Evolutionary conservation across 1,140 invertebrate genomes (phyloP), one percentile per base, ranked within the genome.

Genomic region (Drosophila yakuba): DNA sequence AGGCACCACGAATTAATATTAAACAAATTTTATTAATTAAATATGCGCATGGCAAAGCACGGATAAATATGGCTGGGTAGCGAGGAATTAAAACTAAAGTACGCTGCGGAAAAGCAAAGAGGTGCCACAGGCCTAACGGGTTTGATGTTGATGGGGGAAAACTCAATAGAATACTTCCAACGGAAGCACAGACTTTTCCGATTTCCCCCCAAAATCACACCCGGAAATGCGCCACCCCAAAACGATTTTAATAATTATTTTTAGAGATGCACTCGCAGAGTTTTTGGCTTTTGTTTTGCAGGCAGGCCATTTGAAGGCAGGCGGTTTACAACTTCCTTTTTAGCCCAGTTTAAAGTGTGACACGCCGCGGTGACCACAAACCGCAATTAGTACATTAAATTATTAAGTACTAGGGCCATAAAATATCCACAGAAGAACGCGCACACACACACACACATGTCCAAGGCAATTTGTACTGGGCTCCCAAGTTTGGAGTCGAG

Each of bases 351-450:
- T 72, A 75, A 88, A 82, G 59, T 67, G 35, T 39, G 73, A 56
- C 78, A 76, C 44, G 55, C 57, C 8, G 23, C 52, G 56, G 45
- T 75, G 61, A 66, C 68, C 77, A 64, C 61, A 59, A 78, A 83
- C 83, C 83, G 84, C 83, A 88, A 86, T 89, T 88, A 88, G 84
- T 76, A 61, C 75, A 73, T 67, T 48, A 79, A 88, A 79, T 83
- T 69, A 86, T 73, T 77, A 86, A 88, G 75, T 88, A 83, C 83
- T 83, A 73, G 78, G 80, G 41, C 62, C 52, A 72, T 72, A 71
- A 59, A 51, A 76, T 63, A 63, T 62, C 66, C 64, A 78, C 17
- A 39, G 11, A 32, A n/a, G 14, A 55, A 45, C 8, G 12, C 17
- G 58, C 61, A 66, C 20, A 20, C 71, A 83, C 73, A 15, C 61